Conservation (phyloP, 2,797 vertebrate genomes). For the Propithecus perrieri region DNA sequence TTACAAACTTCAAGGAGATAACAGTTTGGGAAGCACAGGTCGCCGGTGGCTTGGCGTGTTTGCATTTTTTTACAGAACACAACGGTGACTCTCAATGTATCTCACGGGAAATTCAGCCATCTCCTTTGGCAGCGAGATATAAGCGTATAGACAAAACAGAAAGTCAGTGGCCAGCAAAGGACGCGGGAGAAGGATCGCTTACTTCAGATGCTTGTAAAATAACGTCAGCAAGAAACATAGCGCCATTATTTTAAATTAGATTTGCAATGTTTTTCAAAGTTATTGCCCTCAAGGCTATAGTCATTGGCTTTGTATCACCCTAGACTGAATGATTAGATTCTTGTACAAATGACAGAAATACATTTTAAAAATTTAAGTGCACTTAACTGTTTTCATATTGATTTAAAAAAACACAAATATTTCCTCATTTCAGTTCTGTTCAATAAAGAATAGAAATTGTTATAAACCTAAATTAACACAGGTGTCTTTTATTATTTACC, state of each 20-base stretch:
- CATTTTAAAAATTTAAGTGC: not conserved
- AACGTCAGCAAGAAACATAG: constrained; percentile 41
- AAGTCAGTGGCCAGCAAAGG: not conserved
- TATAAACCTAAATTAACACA: not conserved
- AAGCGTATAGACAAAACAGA: constrained; percentile 26
- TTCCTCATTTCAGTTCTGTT: not conserved
- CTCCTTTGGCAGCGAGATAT: not conserved
- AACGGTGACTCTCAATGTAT: not conserved
- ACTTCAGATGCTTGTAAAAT: constrained; percentile 30
- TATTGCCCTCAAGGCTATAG: constrained; percentile 31
- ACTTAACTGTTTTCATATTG: not conserved
- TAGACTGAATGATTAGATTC: constrained; percentile 30
- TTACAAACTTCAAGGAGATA: not conserved
- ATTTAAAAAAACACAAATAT: not conserved
- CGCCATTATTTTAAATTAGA: constrained; percentile 54
- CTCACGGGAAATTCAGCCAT: not conserved
- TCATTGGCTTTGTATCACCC: constrained; percentile 1
- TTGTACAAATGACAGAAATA: constrained; percentile 23
- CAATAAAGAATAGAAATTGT: not conserved
- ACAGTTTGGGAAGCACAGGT: not conserved
- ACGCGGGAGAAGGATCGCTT: not conserved
- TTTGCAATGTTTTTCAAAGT: constrained; percentile 51
- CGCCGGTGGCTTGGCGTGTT: not conserved
- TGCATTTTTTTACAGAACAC: not conserved
- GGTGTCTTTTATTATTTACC: not conserved